Evolutionary conservation across 2,888 invertebrate genomes (phyloP).

Genomic region (Calameuta filiformis): DNA sequence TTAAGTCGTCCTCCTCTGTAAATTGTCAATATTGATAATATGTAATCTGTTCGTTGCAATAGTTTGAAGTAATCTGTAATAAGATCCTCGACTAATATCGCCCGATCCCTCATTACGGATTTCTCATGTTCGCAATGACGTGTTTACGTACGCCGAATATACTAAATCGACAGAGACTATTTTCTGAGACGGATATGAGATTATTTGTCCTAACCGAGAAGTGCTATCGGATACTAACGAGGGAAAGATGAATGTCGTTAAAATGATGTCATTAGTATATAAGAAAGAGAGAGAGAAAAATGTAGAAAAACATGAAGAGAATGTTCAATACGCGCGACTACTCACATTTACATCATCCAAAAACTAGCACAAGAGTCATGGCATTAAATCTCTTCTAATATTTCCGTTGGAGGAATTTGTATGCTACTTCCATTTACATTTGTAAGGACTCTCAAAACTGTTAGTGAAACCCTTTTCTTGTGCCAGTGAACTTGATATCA

Average conservation of each 20-base stretch:
- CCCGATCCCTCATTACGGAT: neutral
- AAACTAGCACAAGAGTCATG: neutral
- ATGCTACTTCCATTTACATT: neutral
- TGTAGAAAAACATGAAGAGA: neutral
- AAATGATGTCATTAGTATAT: neutral
- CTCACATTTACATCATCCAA: neutral
- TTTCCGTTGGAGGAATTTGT: neutral
- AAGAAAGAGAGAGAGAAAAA: neutral
- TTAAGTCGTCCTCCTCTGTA: slow-evolving; percentile 29
- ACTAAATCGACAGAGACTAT: neutral
- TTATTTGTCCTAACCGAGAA: neutral
- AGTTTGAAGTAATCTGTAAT: neutral
- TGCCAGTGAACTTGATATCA: neutral
- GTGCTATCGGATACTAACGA: neutral
- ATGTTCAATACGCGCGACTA: neutral
- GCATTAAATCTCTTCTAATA: neutral
- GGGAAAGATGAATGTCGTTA: neutral
- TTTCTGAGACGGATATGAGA: neutral
- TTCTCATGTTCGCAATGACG: neutral
- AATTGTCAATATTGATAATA: slow-evolving; percentile 24
- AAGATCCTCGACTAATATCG: neutral
- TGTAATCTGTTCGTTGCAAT: neutral
- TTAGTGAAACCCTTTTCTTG: neutral
- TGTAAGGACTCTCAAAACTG: neutral
- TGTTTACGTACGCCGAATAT: neutral